Conservation (phyloP, 2,113 vertebrate species). For the Heptranchias perlo region DNA sequence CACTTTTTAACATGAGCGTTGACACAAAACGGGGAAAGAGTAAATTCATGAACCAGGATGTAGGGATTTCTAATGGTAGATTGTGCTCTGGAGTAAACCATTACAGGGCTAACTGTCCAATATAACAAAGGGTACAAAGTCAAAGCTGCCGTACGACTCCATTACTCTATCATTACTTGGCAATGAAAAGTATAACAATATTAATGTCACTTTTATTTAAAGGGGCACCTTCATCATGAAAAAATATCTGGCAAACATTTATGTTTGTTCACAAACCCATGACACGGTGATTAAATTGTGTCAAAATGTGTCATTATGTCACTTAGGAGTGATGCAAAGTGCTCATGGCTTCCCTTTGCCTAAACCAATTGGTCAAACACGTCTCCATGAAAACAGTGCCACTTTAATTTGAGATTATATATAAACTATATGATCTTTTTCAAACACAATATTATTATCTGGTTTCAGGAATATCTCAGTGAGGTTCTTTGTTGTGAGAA, state of each 20-base stretch:
- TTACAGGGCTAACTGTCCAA: background rate
- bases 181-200: background rate
- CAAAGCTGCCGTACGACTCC: background rate
- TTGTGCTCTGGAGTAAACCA: background rate
- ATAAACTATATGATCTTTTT: background rate
- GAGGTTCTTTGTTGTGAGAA: background rate
- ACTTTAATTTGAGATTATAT: too few relatives aligned
- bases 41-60: background rate
- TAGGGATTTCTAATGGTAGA: background rate
- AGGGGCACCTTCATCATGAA: background rate
- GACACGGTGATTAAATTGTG: background rate
- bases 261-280: background rate
- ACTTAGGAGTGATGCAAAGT: too few relatives aligned
- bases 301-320: background rate
- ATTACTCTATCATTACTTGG: background rate
- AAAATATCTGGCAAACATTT: background rate
- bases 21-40: background rate
- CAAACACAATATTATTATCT: background rate
- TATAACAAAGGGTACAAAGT: background rate
- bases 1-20: background rate
- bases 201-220: background rate
- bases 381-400: background rate
- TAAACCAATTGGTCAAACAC: background rate
- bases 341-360: background rate
- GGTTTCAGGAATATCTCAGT: background rate